Base-by-base conservation (phyloP, 2,888 invertebrate species). In the Monochamus alternatus region DNA sequence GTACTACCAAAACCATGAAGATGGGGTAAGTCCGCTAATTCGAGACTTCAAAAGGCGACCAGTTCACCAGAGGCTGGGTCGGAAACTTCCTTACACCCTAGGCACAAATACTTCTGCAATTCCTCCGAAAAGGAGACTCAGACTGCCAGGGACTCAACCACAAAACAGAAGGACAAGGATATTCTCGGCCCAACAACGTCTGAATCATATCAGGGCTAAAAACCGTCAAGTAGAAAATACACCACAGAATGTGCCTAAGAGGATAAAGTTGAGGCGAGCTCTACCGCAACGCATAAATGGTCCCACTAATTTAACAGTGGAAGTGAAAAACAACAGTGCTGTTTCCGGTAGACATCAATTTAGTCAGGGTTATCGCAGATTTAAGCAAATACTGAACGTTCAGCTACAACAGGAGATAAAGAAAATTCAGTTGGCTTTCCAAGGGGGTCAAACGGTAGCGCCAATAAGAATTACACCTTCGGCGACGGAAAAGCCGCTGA, bases 11-110 rank as follows among this genome's bases (percentile, higher is more conserved):
- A 79, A 76, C 10, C 75, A 76, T 51, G 52, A 72, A 14, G 5
- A 43, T 31, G 75, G 76, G 63, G 72, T 71, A 3, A 85, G 84
- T 68, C 83, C 83, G 0, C 14, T 85, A 55, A 65, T 60, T 4
- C 77, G 80, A n/a, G 66, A 75, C 14, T 12, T 9, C 14, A 30
- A 47, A 14, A 83, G 76, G 72, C 64, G 64, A 47, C 83, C 85
- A 32, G 82, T 85, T 14, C 82, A 83, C 64, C 81, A 81, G 51
- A 64, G 85, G 52, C 72, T 85, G 32, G 85, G 85, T 8, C 51
- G 73, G 43, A 80, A 73, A 52, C 75, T 79, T 51, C 77, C 77
- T n/a, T 79, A 77, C 52, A 75, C 73, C 59, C 55, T 55, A 3
- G 82, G 82, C 4, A 83, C 81, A 2, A 82, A 78, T 47, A 82